Conservation (phyloP, 2,797 vertebrate genomes). For the Crax fasciolata region DNA sequence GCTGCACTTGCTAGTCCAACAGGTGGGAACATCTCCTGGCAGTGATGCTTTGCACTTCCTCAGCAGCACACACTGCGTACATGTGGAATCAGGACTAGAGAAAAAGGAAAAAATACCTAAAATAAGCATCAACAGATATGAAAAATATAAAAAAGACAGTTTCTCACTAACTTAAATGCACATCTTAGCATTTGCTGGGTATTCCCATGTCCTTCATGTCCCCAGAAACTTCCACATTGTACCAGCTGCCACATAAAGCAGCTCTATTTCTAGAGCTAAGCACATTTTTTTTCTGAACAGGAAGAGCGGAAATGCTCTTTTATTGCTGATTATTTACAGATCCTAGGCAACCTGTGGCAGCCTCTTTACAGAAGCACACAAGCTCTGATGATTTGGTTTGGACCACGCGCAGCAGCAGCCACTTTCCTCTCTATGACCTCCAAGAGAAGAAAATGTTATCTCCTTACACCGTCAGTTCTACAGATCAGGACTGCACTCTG, state of each 20-base stretch:
- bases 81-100: not conserved
- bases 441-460: not conserved
- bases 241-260: not conserved
- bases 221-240: not conserved
- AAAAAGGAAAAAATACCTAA: not conserved
- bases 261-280: not conserved
- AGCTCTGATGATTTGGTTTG: not conserved
- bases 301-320: not conserved
- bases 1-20: not conserved
- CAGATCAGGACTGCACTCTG: not conserved
- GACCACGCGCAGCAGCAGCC: not conserved
- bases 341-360: not conserved
- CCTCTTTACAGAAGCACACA: not conserved
- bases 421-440: not conserved
- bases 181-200: not conserved
- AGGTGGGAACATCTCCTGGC: not conserved
- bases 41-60: not conserved
- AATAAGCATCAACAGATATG: not conserved
- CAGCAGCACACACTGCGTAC: not conserved
- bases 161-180: not conserved
- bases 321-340: not conserved
- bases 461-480: not conserved
- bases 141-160: not conserved
- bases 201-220: not conserved
- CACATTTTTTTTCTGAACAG: not conserved